phyloP scores from a whole-genome alignment of 2,797 vertebrate genomes.

The Anguilla anguilla region DNA sequence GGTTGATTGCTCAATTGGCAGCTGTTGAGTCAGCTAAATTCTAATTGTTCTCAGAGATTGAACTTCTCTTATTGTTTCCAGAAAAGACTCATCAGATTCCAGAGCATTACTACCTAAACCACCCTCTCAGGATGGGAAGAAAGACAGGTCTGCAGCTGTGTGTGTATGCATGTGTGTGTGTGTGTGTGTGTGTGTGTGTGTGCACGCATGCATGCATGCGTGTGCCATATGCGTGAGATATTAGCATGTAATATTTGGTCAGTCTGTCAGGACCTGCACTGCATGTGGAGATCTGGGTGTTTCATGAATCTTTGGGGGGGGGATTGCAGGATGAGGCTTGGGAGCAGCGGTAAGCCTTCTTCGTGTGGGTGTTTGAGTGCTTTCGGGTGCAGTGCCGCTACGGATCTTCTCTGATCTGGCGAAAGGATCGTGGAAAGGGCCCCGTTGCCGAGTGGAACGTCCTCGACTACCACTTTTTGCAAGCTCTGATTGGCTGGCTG shows the following conservation, averaged over 20 bases:
- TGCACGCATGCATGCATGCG: not conserved
- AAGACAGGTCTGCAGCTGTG: constrained; percentile 67
- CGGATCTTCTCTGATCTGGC: not conserved
- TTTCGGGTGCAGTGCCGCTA: not conserved
- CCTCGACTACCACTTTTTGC: not conserved
- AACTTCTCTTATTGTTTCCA: constrained; percentile 59
- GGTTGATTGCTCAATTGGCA: not conserved
- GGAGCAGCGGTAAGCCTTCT: not conserved
- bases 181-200: not conserved
- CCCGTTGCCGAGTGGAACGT: not conserved
- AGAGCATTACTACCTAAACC: constrained; percentile 52
- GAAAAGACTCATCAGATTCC: constrained; percentile 69
- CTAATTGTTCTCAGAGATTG: constrained; percentile 32
- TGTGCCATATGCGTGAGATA: too few relatives aligned
- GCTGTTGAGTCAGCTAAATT: not conserved
- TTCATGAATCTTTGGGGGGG: too few relatives aligned
- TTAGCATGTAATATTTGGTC: too few relatives aligned
- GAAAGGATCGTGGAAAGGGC: not conserved
- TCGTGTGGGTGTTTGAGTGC: not conserved
- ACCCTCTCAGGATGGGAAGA: constrained; percentile 62
- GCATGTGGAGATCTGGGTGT: too few relatives aligned
- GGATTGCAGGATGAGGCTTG: not conserved
- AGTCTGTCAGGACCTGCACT: too few relatives aligned
- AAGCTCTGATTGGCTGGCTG: not conserved
- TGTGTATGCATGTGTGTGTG: too few relatives aligned